A percentile compares a stretch with the other conserved stretches of the same genome.
Conservation (phyloP, 2,888 invertebrate genomes). For the Lathronympha strigana region DNA sequence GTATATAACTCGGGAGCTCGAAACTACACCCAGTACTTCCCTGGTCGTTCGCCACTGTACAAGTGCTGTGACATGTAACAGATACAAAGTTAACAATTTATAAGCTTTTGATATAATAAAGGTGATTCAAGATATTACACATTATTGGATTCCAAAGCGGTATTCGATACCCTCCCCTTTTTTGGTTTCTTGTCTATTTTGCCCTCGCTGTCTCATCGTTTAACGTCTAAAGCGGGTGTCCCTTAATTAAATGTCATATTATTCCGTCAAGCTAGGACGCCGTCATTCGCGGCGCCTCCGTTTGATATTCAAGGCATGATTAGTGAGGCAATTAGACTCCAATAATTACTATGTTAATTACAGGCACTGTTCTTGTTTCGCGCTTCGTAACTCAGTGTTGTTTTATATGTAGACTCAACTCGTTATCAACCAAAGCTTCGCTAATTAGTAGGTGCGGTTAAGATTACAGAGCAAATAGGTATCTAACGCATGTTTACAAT, state of each 20-base stretch:
- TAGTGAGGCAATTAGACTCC: slow-evolving; percentile 79
- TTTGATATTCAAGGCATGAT: slow-evolving; percentile 79
- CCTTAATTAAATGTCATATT: slow-evolving; percentile 74
- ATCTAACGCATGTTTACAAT: not conserved
- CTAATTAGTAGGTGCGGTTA: slow-evolving; percentile 68
- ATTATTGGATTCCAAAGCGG: not conserved
- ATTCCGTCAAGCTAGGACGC: slow-evolving; percentile 56
- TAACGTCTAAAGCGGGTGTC: slow-evolving; percentile 48
- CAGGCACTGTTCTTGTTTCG: slow-evolving; percentile 76
- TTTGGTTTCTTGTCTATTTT: slow-evolving; percentile 5
- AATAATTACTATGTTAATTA: slow-evolving; percentile 83
- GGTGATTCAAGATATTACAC: too few species aligned
- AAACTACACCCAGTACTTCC: too few species aligned
- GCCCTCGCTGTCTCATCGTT: slow-evolving; percentile 9
- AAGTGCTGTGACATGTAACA: too few species aligned
- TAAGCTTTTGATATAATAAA: too few species aligned
- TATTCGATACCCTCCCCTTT: not conserved
- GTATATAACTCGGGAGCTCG: too few species aligned
- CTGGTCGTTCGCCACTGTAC: too few species aligned
- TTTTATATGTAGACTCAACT: slow-evolving; percentile 68
- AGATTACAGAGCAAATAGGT: slow-evolving; percentile 53
- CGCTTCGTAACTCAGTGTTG: slow-evolving; percentile 72
- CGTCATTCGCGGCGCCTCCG: slow-evolving; percentile 66
- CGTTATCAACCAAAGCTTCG: slow-evolving; percentile 63
- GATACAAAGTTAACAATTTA: too few species aligned